A percentile compares a stretch with the other conserved stretches of the same genome.
These are phyloP conservation scores for Tetranychus cinnabarinus DNA, from an alignment of 1,140 invertebrate species.

Conservation along the genomic window DNA sequence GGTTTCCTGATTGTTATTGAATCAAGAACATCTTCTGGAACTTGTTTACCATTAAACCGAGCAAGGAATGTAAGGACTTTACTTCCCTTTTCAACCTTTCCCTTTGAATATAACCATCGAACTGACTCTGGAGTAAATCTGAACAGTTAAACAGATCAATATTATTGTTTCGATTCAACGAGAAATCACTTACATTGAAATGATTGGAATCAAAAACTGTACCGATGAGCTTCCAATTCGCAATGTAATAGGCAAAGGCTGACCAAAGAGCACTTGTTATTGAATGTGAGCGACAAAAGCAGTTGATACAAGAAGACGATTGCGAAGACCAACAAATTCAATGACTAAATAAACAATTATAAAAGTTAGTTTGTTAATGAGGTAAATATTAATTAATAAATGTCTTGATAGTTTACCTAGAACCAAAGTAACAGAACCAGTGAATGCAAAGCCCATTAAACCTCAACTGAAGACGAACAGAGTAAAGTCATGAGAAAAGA, in stretches of 20 bases:
- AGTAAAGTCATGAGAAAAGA: slow-evolving; percentile 9
- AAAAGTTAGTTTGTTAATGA: not conserved
- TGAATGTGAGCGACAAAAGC: slow-evolving; percentile 6
- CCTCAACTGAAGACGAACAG: slow-evolving; percentile 10
- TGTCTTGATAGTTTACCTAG: not conserved
- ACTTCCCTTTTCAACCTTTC: slow-evolving; percentile 46
- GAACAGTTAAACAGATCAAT: not conserved
- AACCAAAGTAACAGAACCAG: slow-evolving; percentile 13
- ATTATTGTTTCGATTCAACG: not conserved
- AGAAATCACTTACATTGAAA: not conserved
- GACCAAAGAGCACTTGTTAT: slow-evolving; percentile 3
- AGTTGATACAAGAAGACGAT: slow-evolving; percentile 3
- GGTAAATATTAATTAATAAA: not conserved
- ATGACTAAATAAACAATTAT: slow-evolving; percentile 1
- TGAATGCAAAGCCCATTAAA: slow-evolving; percentile 14
- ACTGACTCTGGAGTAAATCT: slow-evolving; percentile 18
- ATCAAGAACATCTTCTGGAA: slow-evolving; percentile 29
- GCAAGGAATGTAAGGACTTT: slow-evolving; percentile 54
- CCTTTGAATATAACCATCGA: slow-evolving; percentile 48
- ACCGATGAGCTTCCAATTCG: not conserved
- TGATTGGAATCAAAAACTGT: not conserved
- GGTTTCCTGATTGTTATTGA: not conserved
- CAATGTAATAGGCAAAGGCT: not conserved
- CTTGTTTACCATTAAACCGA: slow-evolving; percentile 43
- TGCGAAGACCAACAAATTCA: slow-evolving; percentile 5